phyloP scores from a whole-genome alignment of 1,140 invertebrate genomes.

The Heliothis virescens region DNA sequence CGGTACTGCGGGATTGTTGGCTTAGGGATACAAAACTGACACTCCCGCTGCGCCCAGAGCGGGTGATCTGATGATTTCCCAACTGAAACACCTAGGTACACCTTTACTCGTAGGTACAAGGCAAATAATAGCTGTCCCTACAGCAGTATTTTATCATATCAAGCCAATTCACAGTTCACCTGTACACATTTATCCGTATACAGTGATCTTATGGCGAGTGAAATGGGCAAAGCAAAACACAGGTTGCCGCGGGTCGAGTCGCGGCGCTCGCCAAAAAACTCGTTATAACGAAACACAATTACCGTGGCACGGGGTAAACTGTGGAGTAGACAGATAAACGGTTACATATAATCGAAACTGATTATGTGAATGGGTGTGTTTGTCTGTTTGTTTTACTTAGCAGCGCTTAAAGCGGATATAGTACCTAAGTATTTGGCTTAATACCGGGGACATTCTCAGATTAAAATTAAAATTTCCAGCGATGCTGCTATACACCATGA shows the following conservation, averaged over 20 bases:
- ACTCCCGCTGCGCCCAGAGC: no score
- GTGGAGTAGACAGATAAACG: constrained; percentile 58
- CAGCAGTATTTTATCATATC: background rate
- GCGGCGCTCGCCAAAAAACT: constrained; percentile 80
- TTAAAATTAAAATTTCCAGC: no score
- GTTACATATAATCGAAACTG: background rate
- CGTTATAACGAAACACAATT: constrained; percentile 84
- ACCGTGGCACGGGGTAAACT: constrained; percentile 59
- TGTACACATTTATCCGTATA: background rate
- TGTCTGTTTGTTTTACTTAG: background rate
- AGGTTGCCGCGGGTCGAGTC: constrained; percentile 61
- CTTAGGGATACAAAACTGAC: no score
- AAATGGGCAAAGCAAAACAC: constrained; percentile 59
- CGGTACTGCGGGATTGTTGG: no score
- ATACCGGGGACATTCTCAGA: no score
- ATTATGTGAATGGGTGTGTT: background rate
- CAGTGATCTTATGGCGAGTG: constrained; percentile 41
- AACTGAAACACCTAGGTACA: no score
- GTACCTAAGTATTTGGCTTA: no score
- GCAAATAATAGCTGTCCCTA: no score
- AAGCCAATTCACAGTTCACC: background rate
- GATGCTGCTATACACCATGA: no score
- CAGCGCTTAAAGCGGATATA: background rate
- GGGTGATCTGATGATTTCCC: no score
- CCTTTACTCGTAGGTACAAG: no score